Evolutionary conservation across 1,140 invertebrate species (phyloP).

Genomic region (Temnothorax longispinosus): DNA sequence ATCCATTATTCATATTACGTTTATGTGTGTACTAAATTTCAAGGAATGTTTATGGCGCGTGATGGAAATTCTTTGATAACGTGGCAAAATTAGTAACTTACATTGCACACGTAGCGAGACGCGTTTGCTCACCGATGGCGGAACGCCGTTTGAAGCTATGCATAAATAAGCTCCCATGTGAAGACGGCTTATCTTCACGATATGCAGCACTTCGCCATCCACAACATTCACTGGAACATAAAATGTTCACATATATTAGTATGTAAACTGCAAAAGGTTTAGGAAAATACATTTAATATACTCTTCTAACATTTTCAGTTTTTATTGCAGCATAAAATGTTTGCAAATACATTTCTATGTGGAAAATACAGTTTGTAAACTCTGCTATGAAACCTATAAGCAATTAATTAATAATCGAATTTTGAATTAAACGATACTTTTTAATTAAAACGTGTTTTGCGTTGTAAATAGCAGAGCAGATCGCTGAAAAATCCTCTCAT

Average conservation of each 20-base stretch:
- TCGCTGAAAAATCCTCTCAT: conserved; percentile 22
- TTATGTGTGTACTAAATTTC: background rate
- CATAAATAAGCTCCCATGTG: conserved; percentile 97
- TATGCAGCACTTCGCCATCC: conserved; percentile 93
- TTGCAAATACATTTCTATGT: conserved; percentile 33
- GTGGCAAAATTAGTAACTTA: conserved; percentile 87
- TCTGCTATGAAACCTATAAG: conserved; percentile 5
- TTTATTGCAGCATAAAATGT: conserved; percentile 16
- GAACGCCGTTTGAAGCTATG: conserved; percentile 94
- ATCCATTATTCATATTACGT: conserved; percentile 5
- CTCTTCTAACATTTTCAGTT: background rate
- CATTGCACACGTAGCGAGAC: conserved; percentile 94
- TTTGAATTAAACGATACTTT: conserved; percentile 45
- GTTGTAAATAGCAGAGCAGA: conserved; percentile 7
- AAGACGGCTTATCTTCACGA: conserved; percentile 94
- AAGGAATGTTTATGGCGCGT: background rate
- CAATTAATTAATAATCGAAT: conserved; percentile 45
- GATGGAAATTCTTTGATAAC: conserved; percentile 35
- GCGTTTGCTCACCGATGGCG: conserved; percentile 94
- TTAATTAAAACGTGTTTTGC: conserved; percentile 43
- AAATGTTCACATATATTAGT: conserved; percentile 50
- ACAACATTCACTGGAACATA: conserved; percentile 92
- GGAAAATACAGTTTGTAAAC: background rate
- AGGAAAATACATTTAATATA: conserved; percentile 34
- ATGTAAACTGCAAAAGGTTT: conserved; percentile 1